Evolutionary conservation across 2,888 invertebrate species (phyloP), one percentile per base, ranked within the genome.

Genomic region (Perithous albicinctus): DNA sequence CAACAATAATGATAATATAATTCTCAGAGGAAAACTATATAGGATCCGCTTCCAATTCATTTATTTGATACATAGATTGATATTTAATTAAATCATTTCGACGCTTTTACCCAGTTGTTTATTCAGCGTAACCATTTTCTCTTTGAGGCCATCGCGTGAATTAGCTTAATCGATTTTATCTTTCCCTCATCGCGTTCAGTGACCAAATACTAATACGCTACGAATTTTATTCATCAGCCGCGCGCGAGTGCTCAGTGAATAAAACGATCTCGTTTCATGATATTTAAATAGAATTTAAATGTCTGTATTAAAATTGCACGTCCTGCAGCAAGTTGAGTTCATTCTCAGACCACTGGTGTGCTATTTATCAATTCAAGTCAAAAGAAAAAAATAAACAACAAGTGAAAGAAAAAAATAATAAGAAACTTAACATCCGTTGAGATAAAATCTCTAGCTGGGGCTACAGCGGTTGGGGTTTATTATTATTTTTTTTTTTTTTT

Each of bases 301-400:
- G 10, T 48, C 46, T 43, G 48, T 29, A 48, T 29, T 66, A 66
- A 29, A 48, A 32, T 29, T 35, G 29, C 32, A 8, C 48, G 35
- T 66, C 18, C 48, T 32, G 38, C 12, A 18, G 6, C 15, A 32
- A 15, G 18, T 18, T 18, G 15, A 18, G 5, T 18, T 15, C 43
- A 15, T 26, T 1, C 20, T 15, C 46, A 29, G 8, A 5, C 26
- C 20, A 32, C 18, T 46, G 15, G 43, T 48, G 26, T 26, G 2
- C 23, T 54, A 54, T 66, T 66, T 48, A 32, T 48, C 32, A 66
- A 48, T 48, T 46, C 48, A 48, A 46, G 66, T 26, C 2, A 32
- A 18, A 4, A 48, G 4, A 18, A 48, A 20, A 12, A 8, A 48
- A 48, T 6, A 48, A 48, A 32, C 12, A 8, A n/a, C n/a, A n/a